Percentiles rank a stretch among this genome's conserved stretches.
Conservation (phyloP, 2,888 invertebrate species). For the Meloe dianella region DNA sequence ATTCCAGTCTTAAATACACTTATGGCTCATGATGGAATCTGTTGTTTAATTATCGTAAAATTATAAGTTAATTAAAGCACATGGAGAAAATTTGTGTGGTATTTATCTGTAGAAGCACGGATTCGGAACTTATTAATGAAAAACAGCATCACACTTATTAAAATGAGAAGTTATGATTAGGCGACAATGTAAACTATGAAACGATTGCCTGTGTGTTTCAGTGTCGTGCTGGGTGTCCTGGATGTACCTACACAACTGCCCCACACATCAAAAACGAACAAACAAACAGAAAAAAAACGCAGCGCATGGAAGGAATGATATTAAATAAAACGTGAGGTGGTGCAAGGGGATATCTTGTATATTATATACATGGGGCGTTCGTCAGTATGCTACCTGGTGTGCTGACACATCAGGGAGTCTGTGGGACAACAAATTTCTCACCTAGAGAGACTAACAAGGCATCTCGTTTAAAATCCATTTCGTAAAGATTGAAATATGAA, state of each 20-base stretch:
- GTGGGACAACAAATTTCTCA: conserved; percentile 60
- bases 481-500: conserved; percentile 58
- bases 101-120: background rate
- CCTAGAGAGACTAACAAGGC: conserved; percentile 59
- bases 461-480: conserved; percentile 57
- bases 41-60: conserved; percentile 17
- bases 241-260: conserved; percentile 41
- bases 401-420: conserved; percentile 54
- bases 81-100: background rate
- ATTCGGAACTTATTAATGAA: background rate
- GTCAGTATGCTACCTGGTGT: conserved; percentile 50
- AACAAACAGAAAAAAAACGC: background rate
- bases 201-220: conserved; percentile 49
- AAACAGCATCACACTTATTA: conserved; percentile 54
- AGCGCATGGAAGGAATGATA: background rate
- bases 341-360: conserved; percentile 10
- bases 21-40: conserved; percentile 10
- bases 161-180: conserved; percentile 58
- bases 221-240: conserved; percentile 53
- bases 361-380: conserved; percentile 33
- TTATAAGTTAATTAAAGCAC: background rate
- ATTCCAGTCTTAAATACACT: conserved; percentile 4
- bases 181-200: conserved; percentile 57
- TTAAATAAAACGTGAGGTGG: conserved; percentile 16
- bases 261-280: conserved; percentile 3